A percentile compares a stretch with the other conserved stretches of the same genome.
Evolutionary conservation across 2,113 vertebrate genomes (phyloP).

Genomic region (Malurus cyaneus): DNA sequence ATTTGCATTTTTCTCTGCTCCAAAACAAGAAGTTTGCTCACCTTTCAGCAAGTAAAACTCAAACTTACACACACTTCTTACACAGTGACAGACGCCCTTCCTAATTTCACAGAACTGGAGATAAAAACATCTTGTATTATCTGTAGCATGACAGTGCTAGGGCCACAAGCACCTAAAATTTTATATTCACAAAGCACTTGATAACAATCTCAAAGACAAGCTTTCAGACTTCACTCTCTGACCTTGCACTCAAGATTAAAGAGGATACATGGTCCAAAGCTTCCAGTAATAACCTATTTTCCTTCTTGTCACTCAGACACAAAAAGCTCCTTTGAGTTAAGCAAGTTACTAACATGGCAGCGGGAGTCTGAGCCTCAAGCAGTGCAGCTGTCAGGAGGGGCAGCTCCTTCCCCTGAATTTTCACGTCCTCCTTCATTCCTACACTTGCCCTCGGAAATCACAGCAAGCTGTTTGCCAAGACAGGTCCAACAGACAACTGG

Average conservation of each 20-base stretch:
- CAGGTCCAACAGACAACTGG: not conserved
- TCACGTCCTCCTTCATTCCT: not conserved
- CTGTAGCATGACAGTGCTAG: not conserved
- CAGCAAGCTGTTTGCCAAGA: accelerated
- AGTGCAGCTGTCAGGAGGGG: not conserved
- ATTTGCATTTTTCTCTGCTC: not conserved
- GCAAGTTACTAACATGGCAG: not conserved
- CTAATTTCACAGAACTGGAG: not conserved
- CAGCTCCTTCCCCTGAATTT: not conserved
- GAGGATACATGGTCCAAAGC: not conserved
- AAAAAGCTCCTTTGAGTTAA: not conserved
- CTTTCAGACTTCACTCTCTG: constrained; percentile 9
- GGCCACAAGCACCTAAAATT: not conserved
- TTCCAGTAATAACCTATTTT: not conserved
- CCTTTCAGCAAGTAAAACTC: not conserved
- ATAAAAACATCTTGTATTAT: not conserved
- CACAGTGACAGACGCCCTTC: not conserved
- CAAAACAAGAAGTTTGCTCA: not conserved
- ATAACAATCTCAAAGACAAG: constrained; percentile 6
- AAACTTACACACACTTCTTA: not conserved
- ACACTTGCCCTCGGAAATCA: not conserved
- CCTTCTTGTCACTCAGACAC: not conserved
- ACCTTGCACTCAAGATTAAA: constrained; percentile 6
- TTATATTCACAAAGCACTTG: not conserved
- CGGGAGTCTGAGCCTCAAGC: not conserved